These are phyloP conservation scores for Tenebrio molitor DNA, from an alignment of 1,140 invertebrate species.

Conservation along the genomic window DNA sequence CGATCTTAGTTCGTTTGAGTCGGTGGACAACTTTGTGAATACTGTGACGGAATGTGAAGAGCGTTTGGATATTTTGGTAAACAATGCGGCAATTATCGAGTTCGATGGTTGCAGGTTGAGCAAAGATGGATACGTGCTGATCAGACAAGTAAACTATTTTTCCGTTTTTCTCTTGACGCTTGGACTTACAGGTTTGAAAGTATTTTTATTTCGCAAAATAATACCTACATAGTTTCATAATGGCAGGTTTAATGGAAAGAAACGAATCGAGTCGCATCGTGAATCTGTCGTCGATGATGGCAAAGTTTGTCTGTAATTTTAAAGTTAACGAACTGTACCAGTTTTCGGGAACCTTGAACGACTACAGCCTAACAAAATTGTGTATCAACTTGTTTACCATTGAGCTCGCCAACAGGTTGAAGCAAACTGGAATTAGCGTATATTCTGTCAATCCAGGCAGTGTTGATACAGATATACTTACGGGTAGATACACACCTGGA, in stretches of 20 bases:
- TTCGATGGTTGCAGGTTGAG: slow-evolving; percentile 59
- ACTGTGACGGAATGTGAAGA: slow-evolving; percentile 76
- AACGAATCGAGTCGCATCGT: slow-evolving; percentile 76
- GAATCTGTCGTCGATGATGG: slow-evolving; percentile 77
- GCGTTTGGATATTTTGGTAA: slow-evolving; percentile 82
- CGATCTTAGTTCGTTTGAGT: slow-evolving; percentile 74
- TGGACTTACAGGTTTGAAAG: slow-evolving; percentile 67
- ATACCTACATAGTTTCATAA: slow-evolving; percentile 30
- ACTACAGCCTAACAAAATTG: slow-evolving; percentile 78
- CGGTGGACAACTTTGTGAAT: slow-evolving; percentile 73
- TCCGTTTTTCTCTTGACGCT: slow-evolving; percentile 72
- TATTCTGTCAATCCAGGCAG: slow-evolving; percentile 63
- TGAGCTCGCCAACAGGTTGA: slow-evolving; percentile 72
- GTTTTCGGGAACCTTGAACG: slow-evolving; percentile 27
- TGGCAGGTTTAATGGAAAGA: slow-evolving; percentile 66
- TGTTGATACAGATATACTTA: slow-evolving; percentile 62
- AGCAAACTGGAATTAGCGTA: slow-evolving; percentile 66
- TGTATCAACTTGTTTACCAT: slow-evolving; percentile 77
- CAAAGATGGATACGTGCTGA: slow-evolving; percentile 69
- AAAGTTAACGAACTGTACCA: slow-evolving; percentile 75
- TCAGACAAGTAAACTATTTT: slow-evolving; percentile 71
- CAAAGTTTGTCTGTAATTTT: slow-evolving; percentile 71
- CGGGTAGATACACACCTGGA: slow-evolving; percentile 53
- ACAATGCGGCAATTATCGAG: slow-evolving; percentile 82
- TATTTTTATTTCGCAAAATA: not conserved